Conservation (phyloP, 2,113 vertebrate species). For the Thunnus thynnus region DNA sequence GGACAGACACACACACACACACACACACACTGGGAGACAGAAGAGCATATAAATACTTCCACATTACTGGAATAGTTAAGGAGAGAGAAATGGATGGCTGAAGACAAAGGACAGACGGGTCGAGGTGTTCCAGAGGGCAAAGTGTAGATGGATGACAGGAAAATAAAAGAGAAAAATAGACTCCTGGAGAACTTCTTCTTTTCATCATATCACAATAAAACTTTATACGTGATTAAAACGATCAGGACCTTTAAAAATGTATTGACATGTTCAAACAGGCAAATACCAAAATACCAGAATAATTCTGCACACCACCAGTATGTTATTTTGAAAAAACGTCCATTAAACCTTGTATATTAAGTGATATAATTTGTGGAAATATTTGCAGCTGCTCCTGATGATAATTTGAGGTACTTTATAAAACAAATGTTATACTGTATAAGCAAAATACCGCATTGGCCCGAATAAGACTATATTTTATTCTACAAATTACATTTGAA, state of each 20-base stretch:
- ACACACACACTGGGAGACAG: constrained; percentile 51
- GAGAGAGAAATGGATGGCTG: constrained; percentile 61
- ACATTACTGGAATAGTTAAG: constrained; percentile 76
- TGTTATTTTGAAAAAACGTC: background rate
- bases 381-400: background rate
- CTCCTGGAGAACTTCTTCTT: background rate
- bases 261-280: background rate
- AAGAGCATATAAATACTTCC: constrained; percentile 75
- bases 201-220: constrained; percentile 6
- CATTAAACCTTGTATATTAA: background rate
- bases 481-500: no score
- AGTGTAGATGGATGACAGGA: constrained; percentile 58
- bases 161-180: constrained; percentile 51
- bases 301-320: background rate
- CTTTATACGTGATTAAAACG: constrained; percentile 7
- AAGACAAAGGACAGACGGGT: constrained; percentile 65
- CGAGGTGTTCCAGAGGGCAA: constrained; percentile 71
- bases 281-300: background rate
- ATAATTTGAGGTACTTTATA: background rate
- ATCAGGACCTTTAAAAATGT: background rate
- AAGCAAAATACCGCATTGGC: no score
- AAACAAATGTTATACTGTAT: background rate
- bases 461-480: no score
- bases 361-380: background rate
- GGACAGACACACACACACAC: constrained; percentile 37